Evolutionary conservation across 2,888 invertebrate genomes (phyloP).

Genomic region (Hirtodrosophila trivittata): DNA sequence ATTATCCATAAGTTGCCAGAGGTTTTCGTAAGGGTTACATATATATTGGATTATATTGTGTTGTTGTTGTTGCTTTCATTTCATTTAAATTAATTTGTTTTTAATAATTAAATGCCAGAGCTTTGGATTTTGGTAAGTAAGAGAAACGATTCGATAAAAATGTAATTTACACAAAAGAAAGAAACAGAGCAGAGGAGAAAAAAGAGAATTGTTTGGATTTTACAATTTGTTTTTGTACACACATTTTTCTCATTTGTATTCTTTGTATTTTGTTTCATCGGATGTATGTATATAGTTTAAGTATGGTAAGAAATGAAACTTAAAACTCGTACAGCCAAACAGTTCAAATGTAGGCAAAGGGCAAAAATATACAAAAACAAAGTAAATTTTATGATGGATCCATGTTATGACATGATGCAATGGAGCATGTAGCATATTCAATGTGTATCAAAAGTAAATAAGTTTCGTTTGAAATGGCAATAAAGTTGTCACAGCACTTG

Average conservation of each 20-base stretch:
- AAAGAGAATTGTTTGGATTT: conserved; percentile 75
- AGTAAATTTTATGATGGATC: too few species aligned
- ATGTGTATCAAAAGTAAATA: too few species aligned
- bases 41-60: conserved; percentile 40
- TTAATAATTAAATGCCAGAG: conserved; percentile 82
- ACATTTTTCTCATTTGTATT: conserved; percentile 52
- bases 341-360: conserved; percentile 32
- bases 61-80: conserved; percentile 58
- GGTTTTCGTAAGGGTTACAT: conserved; percentile 34
- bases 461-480: too few species aligned
- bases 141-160: conserved; percentile 68
- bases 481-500: too few species aligned
- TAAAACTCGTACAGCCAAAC: conserved; percentile 41
- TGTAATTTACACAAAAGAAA: conserved; percentile 72
- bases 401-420: conserved; percentile 26
- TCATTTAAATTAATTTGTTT: conserved; percentile 44
- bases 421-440: too few species aligned
- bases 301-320: conserved; percentile 30
- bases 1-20: conserved; percentile 60
- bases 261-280: conserved; percentile 20
- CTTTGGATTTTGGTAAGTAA: conserved; percentile 69
- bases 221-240: conserved; percentile 77
- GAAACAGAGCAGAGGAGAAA: conserved; percentile 78
- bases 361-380: conserved; percentile 9
- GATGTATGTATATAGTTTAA: conserved; percentile 43